These are phyloP conservation scores for Pipa parva DNA, from an alignment of 2,113 vertebrate genomes.

Conservation along the genomic window DNA sequence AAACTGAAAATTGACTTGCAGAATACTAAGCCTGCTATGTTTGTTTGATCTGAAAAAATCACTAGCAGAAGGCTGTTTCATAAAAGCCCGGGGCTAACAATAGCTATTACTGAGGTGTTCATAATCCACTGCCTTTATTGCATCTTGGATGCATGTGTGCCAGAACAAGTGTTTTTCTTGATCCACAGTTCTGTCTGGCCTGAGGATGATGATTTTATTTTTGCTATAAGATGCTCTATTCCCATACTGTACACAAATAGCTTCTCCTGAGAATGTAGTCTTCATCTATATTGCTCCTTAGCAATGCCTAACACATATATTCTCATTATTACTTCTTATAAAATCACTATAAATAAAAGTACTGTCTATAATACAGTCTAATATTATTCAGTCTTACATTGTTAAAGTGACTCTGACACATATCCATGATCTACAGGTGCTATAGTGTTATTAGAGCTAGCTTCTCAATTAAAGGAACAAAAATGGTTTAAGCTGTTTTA, in stretches of 20 bases:
- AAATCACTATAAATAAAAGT: no score
- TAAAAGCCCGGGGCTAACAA: constrained; percentile 35
- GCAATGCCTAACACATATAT: no score
- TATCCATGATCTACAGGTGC: no score
- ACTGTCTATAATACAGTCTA: no score
- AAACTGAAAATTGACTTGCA: constrained; percentile 35
- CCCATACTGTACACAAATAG: neutral
- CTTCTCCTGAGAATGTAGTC: no score
- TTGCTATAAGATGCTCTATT: neutral
- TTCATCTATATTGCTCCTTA: no score
- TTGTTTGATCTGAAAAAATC: constrained; percentile 17
- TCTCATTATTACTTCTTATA: no score
- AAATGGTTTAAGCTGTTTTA: no score
- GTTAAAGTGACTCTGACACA: no score
- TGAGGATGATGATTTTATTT: constrained; percentile 22
- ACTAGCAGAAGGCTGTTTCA: constrained; percentile 31
- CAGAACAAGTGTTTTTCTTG: constrained; percentile 40
- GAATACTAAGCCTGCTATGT: constrained; percentile 33
- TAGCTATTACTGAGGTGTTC: constrained; percentile 40
- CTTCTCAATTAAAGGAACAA: no score
- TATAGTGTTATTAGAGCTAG: no score
- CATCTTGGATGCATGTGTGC: constrained; percentile 39
- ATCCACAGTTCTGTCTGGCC: constrained; percentile 18
- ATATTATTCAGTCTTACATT: no score
- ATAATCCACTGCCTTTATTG: constrained; percentile 39